phyloP scores from a whole-genome alignment of 1,140 invertebrate species.

The Trissolcus basalis region DNA sequence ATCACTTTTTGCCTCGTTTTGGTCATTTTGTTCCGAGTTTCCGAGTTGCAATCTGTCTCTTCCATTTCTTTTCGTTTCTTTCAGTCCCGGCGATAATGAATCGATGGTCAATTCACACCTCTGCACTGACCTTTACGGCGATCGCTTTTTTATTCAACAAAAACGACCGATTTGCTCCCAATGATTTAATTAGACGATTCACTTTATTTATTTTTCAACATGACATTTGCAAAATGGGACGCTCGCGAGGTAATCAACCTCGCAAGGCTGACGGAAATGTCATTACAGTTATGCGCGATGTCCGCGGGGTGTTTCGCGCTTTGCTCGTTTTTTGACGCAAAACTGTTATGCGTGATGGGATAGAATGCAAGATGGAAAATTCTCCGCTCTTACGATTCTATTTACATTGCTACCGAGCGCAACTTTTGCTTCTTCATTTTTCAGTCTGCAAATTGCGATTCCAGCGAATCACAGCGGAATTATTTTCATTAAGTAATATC shows the following conservation, averaged over 20 bases:
- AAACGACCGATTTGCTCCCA: constrained; percentile 15
- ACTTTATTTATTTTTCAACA: not conserved
- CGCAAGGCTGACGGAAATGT: constrained; percentile 48
- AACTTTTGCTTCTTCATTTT: not conserved
- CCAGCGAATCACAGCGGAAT: not conserved
- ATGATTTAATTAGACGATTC: constrained; percentile 21
- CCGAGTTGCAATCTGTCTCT: not conserved
- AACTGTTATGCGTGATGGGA: constrained; percentile 39
- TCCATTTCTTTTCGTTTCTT: not conserved
- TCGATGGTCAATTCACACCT: constrained; percentile 9
- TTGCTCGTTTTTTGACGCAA: constrained; percentile 29
- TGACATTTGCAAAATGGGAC: constrained; percentile 21
- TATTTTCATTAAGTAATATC: constrained; percentile 29
- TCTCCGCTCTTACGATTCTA: constrained; percentile 23
- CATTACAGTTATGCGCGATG: constrained; percentile 23
- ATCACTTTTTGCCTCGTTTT: too few species aligned
- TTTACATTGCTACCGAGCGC: constrained; percentile 22
- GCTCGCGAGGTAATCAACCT: constrained; percentile 31
- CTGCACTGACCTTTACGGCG: constrained; percentile 7
- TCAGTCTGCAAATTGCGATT: not conserved
- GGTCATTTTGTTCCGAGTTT: too few species aligned
- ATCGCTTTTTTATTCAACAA: constrained; percentile 3
- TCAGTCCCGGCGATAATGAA: too few species aligned
- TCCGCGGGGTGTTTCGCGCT: constrained; percentile 15
- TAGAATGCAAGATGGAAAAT: constrained; percentile 9